Conservation (phyloP, 2,888 invertebrate genomes). For the Lissocephala sabroskyi region DNA sequence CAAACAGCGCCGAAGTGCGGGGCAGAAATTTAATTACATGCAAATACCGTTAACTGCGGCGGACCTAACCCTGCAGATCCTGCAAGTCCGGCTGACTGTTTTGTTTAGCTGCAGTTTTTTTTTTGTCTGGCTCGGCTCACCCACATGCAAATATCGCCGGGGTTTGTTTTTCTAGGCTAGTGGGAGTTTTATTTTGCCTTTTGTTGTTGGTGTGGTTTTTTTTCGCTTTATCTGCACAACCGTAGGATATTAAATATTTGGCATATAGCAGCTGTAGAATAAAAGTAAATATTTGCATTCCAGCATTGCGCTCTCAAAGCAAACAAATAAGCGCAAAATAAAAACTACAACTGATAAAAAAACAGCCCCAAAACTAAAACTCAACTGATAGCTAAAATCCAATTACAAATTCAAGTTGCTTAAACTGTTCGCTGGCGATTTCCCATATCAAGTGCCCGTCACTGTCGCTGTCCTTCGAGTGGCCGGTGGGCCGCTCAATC, state of each 20-base stretch:
- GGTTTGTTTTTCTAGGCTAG: not conserved
- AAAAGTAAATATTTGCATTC: constrained; percentile 10
- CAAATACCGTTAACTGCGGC: constrained; percentile 63
- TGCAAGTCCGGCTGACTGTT: constrained; percentile 6
- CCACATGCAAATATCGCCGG: constrained; percentile 2
- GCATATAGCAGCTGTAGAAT: constrained; percentile 5
- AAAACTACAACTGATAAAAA: too few relatives aligned
- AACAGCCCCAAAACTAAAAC: too few relatives aligned
- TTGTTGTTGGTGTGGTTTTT: too few relatives aligned
- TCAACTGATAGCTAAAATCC: not conserved
- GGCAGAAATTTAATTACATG: constrained; percentile 67
- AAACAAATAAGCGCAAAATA: not conserved
- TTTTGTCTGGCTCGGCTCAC: not conserved
- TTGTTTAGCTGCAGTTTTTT: not conserved
- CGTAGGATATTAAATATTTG: constrained; percentile 9
- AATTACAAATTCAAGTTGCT: constrained; percentile 5
- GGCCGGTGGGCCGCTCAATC: constrained; percentile 31
- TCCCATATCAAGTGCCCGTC: not conserved
- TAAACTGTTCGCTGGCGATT: not conserved
- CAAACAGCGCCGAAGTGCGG: constrained; percentile 48
- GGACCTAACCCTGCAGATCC: constrained; percentile 3
- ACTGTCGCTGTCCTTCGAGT: too few relatives aligned
- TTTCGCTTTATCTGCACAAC: not conserved
- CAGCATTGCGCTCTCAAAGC: not conserved
- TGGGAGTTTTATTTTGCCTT: not conserved